phyloP scores from a whole-genome alignment of 2,888 invertebrate genomes.

The Cantharis rustica region DNA sequence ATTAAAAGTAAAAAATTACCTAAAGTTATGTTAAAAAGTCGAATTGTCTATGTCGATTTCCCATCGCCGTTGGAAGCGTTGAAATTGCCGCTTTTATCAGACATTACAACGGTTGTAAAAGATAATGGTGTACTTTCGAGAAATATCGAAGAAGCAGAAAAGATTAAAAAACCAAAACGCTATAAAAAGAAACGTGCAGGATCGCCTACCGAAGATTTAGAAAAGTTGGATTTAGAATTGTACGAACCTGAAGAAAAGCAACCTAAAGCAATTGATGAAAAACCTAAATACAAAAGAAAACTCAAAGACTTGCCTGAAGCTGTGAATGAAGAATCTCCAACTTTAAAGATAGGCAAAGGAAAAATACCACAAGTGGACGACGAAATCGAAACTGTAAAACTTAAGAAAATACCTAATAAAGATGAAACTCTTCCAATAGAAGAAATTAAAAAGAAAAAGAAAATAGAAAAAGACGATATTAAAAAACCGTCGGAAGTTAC shows the following conservation, averaged over 20 bases:
- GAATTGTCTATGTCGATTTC: conserved; percentile 63
- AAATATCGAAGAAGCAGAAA: conserved; percentile 58
- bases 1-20: conserved; percentile 56
- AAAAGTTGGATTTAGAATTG: conserved; percentile 55
- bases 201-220: conserved; percentile 52
- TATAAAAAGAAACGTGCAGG: conserved; percentile 54
- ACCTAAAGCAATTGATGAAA: conserved; percentile 53
- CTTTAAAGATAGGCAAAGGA: conserved; percentile 56
- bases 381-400: conserved; percentile 44
- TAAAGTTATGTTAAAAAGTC: conserved; percentile 72
- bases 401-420: conserved; percentile 54
- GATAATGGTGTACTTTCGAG: conserved; percentile 58
- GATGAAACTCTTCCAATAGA: conserved; percentile 46
- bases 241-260: conserved; percentile 52
- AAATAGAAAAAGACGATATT: conserved; percentile 44
- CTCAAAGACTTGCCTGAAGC: conserved; percentile 36
- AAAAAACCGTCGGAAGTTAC: conserved; percentile 47
- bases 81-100: conserved; percentile 45
- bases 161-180: conserved; percentile 54
- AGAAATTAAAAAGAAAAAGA: conserved; percentile 38
- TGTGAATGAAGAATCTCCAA: conserved; percentile 46
- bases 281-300: conserved; percentile 44
- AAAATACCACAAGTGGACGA: conserved; percentile 50
- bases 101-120: conserved; percentile 43
- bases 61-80: conserved; percentile 49